Conservation (phyloP, 2,797 vertebrate genomes). For the Simalia tracyae region DNA sequence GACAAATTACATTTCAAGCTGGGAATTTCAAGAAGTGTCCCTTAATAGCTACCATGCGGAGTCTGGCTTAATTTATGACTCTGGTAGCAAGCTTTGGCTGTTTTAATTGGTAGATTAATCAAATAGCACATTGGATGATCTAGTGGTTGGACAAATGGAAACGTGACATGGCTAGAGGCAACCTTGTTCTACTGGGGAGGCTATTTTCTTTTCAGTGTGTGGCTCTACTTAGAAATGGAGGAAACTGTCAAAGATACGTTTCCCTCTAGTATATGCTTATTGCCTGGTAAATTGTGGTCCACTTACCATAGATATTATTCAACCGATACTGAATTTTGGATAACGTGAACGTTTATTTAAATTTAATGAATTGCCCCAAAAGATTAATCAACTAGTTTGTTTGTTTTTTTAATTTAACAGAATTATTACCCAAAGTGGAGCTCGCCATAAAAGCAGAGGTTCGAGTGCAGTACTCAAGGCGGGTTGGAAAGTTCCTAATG, state of each 20-base stretch:
- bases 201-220: background rate
- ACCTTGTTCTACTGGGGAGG: background rate
- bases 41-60: background rate
- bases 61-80: background rate
- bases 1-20: background rate
- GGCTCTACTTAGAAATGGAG: background rate
- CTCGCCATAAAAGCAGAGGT: background rate
- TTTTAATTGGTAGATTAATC: slow-evolving; percentile 5
- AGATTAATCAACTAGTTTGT: slow-evolving; percentile 4
- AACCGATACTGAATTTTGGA: background rate
- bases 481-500: too few species aligned
- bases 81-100: background rate
- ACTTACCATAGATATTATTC: background rate
- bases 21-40: slow-evolving; percentile 17
- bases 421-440: background rate
- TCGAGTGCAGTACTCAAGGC: background rate
- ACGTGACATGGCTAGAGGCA: background rate
- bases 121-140: background rate
- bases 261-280: background rate
- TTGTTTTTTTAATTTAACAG: background rate
- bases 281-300: background rate
- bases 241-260: background rate
- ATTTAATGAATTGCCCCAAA: slow-evolving; percentile 11
- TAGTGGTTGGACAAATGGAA: background rate
- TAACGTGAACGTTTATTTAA: background rate